A percentile compares a stretch with the other conserved stretches of the same genome.
Conservation (phyloP, 35 echinoderm and acorn worm species). For the Nesometra sesokonis region DNA sequence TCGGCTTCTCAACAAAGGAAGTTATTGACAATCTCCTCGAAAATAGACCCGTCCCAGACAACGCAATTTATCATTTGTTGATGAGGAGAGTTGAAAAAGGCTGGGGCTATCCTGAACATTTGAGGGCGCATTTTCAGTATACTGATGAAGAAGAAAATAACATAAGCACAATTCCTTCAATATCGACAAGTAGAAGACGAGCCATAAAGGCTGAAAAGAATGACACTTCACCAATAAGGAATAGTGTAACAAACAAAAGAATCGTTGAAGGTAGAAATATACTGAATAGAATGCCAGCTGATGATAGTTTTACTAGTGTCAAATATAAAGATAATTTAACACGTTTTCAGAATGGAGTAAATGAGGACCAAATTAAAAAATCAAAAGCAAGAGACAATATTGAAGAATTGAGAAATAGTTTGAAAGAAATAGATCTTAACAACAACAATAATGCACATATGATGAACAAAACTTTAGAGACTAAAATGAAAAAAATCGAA, state of each 20-base stretch:
- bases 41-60: conserved; percentile 62
- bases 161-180: too few relatives aligned
- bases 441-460: not conserved
- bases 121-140: not conserved
- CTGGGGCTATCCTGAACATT: conserved; percentile 64
- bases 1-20: conserved; percentile 29
- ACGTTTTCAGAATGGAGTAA: too few relatives aligned
- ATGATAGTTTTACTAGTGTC: too few relatives aligned
- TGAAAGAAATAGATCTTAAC: not conserved
- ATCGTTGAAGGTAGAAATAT: too few relatives aligned
- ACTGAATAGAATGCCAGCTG: too few relatives aligned
- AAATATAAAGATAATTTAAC: too few relatives aligned
- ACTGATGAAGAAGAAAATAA: not conserved
- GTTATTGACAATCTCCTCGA: conserved; percentile 26
- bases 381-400: not conserved
- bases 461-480: not conserved
- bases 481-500: not conserved
- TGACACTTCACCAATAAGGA: too few relatives aligned
- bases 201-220: too few relatives aligned
- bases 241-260: too few relatives aligned
- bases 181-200: too few relatives aligned
- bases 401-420: not conserved
- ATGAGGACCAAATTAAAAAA: not conserved
- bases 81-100: conserved; percentile 53
- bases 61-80: conserved; percentile 66